A percentile compares a stretch with the other conserved stretches of the same genome.
These are phyloP conservation scores for Spea multiplicata DNA, from an alignment of 2,113 vertebrate species.

Conservation along the genomic window DNA sequence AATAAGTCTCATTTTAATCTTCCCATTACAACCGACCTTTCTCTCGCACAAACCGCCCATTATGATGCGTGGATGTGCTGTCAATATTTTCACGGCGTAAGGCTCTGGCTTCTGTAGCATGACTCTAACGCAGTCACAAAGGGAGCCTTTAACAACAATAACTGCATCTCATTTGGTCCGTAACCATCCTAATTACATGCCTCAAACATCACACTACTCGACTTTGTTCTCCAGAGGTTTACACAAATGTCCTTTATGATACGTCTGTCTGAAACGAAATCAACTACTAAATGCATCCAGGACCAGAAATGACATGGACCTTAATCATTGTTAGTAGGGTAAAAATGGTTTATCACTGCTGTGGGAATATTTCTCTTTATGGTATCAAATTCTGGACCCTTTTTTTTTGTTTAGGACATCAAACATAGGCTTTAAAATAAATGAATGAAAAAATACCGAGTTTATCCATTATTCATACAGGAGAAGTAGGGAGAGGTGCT, in stretches of 20 bases:
- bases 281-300: too few relatives aligned
- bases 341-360: too few relatives aligned
- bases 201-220: background rate
- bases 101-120: conserved; percentile 4
- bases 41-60: background rate
- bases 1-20: too few relatives aligned
- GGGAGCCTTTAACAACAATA: conserved; percentile 10
- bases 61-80: background rate
- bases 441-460: too few relatives aligned
- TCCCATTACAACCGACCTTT: background rate
- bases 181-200: conserved; percentile 13
- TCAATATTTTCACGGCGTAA: background rate
- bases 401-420: too few relatives aligned
- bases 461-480: too few relatives aligned
- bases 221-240: background rate
- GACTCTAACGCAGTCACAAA: conserved; percentile 5
- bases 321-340: too few relatives aligned
- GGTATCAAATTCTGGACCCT: too few relatives aligned
- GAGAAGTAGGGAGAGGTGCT: too few relatives aligned
- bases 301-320: too few relatives aligned
- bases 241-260: conserved; percentile 13
- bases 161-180: background rate
- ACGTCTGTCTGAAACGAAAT: background rate
- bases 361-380: too few relatives aligned
- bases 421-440: too few relatives aligned